Base-by-base conservation (phyloP, 2,888 invertebrate genomes). In the Acleris laterana region DNA sequence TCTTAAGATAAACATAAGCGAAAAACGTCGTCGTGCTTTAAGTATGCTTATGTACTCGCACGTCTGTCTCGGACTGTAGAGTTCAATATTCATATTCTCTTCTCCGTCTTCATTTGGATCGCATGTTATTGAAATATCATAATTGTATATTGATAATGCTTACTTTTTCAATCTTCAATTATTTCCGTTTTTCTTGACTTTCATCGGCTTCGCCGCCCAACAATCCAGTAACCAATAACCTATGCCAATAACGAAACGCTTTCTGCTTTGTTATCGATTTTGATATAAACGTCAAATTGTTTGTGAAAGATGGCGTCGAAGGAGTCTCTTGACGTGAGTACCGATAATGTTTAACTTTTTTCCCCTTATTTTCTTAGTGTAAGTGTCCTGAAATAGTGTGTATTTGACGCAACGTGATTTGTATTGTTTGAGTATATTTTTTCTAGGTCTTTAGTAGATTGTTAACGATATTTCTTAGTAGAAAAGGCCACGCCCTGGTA, bases 271-370 rank as follows among this genome's bases (percentile, higher is more conserved):
- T 82, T 85, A 86, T 89, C 80, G 89, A 87, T 86, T 85, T 82
- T 75, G 71, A 68, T 75, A 50, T 77, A 77, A 83, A 82, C 75
- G 84, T 85, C 88, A 89, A 89, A 85, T 82, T 87, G 86, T 88
- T 89, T 90, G 87, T 87, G 90, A 89, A 91, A 90, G 80, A 93
- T 93, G 93, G 93, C 93, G 93, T 93, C 93, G 71, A 93, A 93
- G 90, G 93, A 93, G 81, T 93, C 93, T 78, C 87, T 93, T 69
- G 93, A 93, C 82, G 93, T 93, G 77, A 93, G 93, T 93, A 85
- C 79, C 75, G 62, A 72, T 69, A 71, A 77, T 76, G 79, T 80
- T 73, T 78, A 68, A 70, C 73, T 68, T 74, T 71, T 63, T 68
- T 70, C 63, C 71, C 65, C 63, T 68, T 61, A 68, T 73, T 70